Percentiles rank a stretch among this genome's conserved stretches.
These are phyloP conservation scores for Turritopsis dohrnii DNA, from an alignment of 30 jellyfish, hydroid and myxozoan genomes.

Conservation along the genomic window DNA sequence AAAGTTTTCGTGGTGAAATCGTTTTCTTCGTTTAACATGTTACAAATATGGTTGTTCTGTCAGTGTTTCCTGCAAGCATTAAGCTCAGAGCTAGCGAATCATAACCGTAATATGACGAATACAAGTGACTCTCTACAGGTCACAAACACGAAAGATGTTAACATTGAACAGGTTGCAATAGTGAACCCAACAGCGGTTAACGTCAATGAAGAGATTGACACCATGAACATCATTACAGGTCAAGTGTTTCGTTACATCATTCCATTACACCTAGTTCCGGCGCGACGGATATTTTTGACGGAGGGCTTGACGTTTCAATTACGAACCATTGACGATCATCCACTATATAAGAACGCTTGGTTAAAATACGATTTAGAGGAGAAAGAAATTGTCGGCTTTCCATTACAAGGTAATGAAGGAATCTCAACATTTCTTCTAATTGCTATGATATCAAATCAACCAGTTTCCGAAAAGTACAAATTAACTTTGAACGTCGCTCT, in stretches of 20 bases:
- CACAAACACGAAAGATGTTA: not conserved
- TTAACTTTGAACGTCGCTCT: not conserved
- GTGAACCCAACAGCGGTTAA: not conserved
- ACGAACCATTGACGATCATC: constrained; percentile 43
- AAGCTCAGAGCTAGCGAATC: too few species aligned
- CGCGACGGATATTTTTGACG: not conserved
- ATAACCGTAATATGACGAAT: not conserved
- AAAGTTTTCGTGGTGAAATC: too few species aligned
- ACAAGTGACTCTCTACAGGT: not conserved
- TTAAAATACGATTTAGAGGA: constrained; percentile 34
- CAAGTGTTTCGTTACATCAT: not conserved
- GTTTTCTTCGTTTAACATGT: too few species aligned
- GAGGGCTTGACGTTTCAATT: constrained; percentile 33
- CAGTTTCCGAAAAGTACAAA: not conserved
- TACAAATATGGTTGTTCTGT: too few species aligned
- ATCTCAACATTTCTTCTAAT: constrained; percentile 41
- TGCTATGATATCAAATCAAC: constrained; percentile 16
- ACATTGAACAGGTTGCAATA: not conserved
- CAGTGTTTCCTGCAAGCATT: too few species aligned
- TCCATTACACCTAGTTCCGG: not conserved
- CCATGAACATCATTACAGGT: not conserved
- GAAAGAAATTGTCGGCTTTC: constrained; percentile 52
- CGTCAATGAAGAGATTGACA: not conserved
- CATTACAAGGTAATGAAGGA: constrained; percentile 61
- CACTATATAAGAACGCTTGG: constrained; percentile 58